Conservation (phyloP, 1,140 invertebrate species). For the Penaeus vannamei region DNA sequence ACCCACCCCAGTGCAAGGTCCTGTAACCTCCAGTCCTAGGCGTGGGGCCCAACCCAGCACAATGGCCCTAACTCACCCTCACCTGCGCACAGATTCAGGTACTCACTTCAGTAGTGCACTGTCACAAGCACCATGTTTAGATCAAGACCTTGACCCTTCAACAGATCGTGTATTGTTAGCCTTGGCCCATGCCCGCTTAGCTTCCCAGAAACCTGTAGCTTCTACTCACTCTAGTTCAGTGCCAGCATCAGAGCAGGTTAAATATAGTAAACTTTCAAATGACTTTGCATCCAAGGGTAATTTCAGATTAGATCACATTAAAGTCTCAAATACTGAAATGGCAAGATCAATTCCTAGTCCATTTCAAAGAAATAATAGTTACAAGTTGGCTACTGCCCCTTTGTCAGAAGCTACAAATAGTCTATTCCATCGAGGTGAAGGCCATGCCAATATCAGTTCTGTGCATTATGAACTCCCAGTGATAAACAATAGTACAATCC, state of each 20-base stretch:
- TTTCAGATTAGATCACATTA: not conserved
- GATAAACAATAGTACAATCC: conserved; percentile 53
- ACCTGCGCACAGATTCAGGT: conserved; percentile 66
- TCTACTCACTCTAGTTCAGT: conserved; percentile 3
- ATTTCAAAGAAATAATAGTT: conserved; percentile 66
- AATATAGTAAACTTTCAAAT: too few relatives aligned
- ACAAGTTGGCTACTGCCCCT: conserved; percentile 61
- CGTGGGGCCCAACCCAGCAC: conserved; percentile 62
- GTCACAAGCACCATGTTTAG: conserved; percentile 45
- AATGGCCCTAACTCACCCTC: conserved; percentile 60
- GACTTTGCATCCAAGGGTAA: too few relatives aligned
- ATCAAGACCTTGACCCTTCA: conserved; percentile 48
- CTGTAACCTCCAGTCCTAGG: conserved; percentile 62
- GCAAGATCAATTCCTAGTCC: conserved; percentile 40
- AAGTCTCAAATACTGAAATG: not conserved
- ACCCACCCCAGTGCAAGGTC: conserved; percentile 66
- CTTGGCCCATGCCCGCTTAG: conserved; percentile 61
- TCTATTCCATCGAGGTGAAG: conserved; percentile 48
- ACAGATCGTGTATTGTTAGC: conserved; percentile 60
- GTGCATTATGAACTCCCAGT: conserved; percentile 40
- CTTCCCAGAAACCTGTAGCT: conserved; percentile 48
- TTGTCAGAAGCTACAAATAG: conserved; percentile 64
- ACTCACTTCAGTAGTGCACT: conserved; percentile 56
- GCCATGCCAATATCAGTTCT: not conserved
- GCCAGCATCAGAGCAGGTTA: not conserved